phyloP scores from a whole-genome alignment of 2,888 invertebrate species.

The Limnephilus auricula region DNA sequence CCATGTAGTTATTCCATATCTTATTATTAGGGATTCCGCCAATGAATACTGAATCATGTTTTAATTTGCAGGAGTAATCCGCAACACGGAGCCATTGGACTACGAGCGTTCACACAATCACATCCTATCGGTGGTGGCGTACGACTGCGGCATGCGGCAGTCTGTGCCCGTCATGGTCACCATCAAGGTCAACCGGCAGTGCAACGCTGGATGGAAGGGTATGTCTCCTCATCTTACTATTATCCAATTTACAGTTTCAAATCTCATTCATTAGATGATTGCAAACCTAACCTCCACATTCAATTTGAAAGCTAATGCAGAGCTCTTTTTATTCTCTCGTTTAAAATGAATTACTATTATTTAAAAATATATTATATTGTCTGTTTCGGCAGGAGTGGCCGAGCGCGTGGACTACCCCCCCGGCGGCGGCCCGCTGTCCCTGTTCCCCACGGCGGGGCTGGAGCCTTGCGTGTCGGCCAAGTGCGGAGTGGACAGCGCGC shows the following conservation, averaged over 20 bases:
- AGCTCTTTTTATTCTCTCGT: not conserved
- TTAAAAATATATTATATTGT: not conserved
- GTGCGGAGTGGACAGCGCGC: constrained; percentile 85
- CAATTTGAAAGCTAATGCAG: not conserved
- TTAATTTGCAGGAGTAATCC: constrained; percentile 82
- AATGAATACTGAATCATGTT: not conserved
- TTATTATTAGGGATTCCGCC: not conserved
- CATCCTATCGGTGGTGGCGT: constrained; percentile 96
- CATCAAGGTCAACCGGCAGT: constrained; percentile 92
- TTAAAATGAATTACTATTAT: not conserved
- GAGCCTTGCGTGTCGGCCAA: constrained; percentile 94
- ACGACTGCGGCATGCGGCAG: constrained; percentile 97
- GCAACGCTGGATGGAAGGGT: constrained; percentile 89
- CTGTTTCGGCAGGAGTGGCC: constrained; percentile 79
- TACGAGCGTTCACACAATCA: constrained; percentile 96
- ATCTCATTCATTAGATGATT: not conserved
- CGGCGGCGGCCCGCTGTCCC: constrained; percentile 86
- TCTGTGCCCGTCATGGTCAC: constrained; percentile 97
- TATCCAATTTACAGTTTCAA: not conserved
- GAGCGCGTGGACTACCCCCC: constrained; percentile 93
- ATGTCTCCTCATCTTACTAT: constrained; percentile 54
- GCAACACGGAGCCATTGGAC: constrained; percentile 95
- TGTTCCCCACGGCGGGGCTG: constrained; percentile 92
- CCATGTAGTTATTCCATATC: too few species aligned
- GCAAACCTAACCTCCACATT: not conserved